These are phyloP conservation scores for Pteria penguin DNA, from an alignment of 2,888 invertebrate genomes.

Conservation along the genomic window DNA sequence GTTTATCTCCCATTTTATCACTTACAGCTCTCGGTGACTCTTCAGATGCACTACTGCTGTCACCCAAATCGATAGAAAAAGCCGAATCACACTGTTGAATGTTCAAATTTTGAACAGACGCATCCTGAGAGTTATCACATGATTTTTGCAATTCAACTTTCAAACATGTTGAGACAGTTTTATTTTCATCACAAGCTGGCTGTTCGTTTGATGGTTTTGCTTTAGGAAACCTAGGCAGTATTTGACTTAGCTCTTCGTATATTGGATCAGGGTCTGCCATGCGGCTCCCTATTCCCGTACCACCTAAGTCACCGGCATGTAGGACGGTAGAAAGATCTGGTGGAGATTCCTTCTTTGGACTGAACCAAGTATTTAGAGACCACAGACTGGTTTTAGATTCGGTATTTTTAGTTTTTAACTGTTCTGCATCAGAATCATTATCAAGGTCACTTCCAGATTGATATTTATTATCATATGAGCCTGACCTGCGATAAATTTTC, in stretches of 20 bases:
- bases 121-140: constrained; percentile 25
- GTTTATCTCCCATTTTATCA: not conserved
- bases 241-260: constrained; percentile 46
- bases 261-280: constrained; percentile 58
- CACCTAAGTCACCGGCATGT: constrained; percentile 64
- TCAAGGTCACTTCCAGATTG: constrained; percentile 6
- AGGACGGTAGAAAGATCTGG: constrained; percentile 60
- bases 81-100: constrained; percentile 69
- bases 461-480: constrained; percentile 39
- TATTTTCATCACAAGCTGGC: not conserved
- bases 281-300: constrained; percentile 63
- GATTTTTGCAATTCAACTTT: constrained; percentile 8
- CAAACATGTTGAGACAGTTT: constrained; percentile 14
- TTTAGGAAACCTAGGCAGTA: constrained; percentile 21
- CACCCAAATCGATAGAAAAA: constrained; percentile 60
- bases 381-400: constrained; percentile 22
- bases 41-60: constrained; percentile 47
- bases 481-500: constrained; percentile 51
- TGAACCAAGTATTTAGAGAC: constrained; percentile 39
- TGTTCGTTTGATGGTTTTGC: constrained; percentile 26
- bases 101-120: constrained; percentile 48
- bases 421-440: constrained; percentile 16
- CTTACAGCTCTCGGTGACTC: constrained; percentile 46
- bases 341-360: constrained; percentile 32
- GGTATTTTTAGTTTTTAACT: constrained; percentile 30